phyloP scores from a whole-genome alignment of 2,113 vertebrate species.

The Psilopsiagon aymara region DNA sequence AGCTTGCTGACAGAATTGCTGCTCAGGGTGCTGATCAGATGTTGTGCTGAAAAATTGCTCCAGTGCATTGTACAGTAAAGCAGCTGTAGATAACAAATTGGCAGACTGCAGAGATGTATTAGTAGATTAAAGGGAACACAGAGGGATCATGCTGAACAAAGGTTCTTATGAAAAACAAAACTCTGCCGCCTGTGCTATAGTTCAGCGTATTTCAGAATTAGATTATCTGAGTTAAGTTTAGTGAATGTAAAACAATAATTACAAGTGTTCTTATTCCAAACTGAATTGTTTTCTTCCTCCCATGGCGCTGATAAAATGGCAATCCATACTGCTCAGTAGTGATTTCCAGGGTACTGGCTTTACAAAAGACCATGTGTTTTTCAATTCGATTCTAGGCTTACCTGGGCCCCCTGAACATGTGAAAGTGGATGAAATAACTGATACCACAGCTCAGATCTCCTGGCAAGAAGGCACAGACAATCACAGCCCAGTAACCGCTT shows the following conservation, averaged over 20 bases:
- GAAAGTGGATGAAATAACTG: constrained; percentile 90
- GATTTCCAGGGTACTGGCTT: not conserved
- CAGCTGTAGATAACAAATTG: not conserved
- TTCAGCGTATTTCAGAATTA: not conserved
- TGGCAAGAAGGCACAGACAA: constrained; percentile 92
- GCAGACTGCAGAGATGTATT: not conserved
- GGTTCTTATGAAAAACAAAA: not conserved
- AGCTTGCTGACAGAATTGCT: not conserved
- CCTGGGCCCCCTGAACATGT: constrained; percentile 89
- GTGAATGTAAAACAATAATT: not conserved
- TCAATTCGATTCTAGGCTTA: constrained; percentile 76
- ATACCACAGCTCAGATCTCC: constrained; percentile 90
- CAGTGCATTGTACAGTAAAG: not conserved
- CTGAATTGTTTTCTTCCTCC: not conserved
- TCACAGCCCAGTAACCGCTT: constrained; percentile 89
- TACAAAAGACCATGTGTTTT: not conserved
- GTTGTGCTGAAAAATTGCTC: not conserved
- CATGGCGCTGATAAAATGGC: not conserved
- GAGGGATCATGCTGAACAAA: not conserved
- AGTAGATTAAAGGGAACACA: not conserved
- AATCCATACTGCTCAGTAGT: not conserved
- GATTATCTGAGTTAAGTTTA: not conserved
- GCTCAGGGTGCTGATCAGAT: constrained; percentile 2
- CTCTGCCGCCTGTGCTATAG: not conserved
- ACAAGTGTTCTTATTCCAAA: not conserved